These are phyloP conservation scores for Daphoenositta chrysoptera DNA, from an alignment of 2,113 vertebrate species.

Conservation along the genomic window DNA sequence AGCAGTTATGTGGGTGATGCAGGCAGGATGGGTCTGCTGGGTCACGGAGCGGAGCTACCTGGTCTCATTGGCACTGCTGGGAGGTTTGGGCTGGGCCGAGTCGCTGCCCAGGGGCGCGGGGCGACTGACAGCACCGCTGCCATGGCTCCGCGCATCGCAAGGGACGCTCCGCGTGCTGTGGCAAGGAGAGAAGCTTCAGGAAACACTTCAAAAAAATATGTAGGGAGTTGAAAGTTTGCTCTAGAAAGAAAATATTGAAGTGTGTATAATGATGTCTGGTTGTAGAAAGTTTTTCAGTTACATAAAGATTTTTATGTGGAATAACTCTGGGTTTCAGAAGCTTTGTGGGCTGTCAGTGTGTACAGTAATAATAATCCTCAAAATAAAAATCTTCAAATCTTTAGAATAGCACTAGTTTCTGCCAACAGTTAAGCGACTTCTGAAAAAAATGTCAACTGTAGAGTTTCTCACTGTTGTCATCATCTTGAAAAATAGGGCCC, in stretches of 20 bases:
- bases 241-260: background rate
- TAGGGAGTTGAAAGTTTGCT: background rate
- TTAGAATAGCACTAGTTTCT: background rate
- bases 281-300: background rate
- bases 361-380: background rate
- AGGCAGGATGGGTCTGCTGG: slow-evolving; percentile 16
- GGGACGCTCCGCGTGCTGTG: slow-evolving; percentile 89
- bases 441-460: background rate
- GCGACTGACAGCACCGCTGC: slow-evolving; percentile 80
- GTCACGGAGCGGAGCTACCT: slow-evolving; percentile 79
- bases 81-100: slow-evolving; percentile 79
- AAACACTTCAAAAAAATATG: background rate
- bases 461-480: background rate
- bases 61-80: slow-evolving; percentile 87
- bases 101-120: slow-evolving; percentile 79
- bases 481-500: background rate
- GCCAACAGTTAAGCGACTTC: background rate
- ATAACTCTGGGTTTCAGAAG: background rate
- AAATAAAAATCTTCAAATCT: background rate
- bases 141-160: slow-evolving; percentile 87
- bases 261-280: background rate
- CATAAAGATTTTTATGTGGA: background rate
- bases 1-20: background rate
- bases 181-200: slow-evolving; percentile 84
- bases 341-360: background rate